phyloP scores from a whole-genome alignment of 2,797 vertebrate genomes.

The Bucorvus abyssinicus region DNA sequence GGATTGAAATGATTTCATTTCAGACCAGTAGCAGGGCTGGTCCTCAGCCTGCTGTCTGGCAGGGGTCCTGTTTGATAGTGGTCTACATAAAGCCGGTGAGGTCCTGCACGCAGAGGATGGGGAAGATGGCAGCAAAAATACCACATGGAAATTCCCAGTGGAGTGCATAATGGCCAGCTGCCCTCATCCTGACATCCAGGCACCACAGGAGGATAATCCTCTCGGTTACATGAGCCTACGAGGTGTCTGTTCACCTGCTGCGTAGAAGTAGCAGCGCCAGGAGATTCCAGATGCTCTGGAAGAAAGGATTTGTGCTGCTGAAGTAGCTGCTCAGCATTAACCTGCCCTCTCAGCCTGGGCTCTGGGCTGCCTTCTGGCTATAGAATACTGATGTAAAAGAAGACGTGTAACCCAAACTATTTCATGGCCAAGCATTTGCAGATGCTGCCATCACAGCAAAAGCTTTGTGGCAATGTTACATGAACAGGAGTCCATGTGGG shows the following conservation, averaged over 20 bases:
- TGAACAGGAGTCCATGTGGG: accelerated
- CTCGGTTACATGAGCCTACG: background rate
- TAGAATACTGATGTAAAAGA: background rate
- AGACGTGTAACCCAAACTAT: background rate
- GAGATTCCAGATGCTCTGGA: background rate
- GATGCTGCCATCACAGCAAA: background rate
- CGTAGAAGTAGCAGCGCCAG: background rate
- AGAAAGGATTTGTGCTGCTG: background rate
- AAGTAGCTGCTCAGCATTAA: background rate
- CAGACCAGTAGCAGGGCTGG: background rate
- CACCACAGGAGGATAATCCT: background rate
- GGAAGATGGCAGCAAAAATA: background rate
- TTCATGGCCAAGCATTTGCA: background rate
- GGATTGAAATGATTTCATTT: background rate
- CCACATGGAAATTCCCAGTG: background rate
- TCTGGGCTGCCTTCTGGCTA: background rate
- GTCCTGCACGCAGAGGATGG: background rate
- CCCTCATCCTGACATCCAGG: background rate
- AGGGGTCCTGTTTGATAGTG: background rate
- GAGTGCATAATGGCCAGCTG: background rate
- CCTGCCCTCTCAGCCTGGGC: background rate
- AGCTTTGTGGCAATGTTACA: background rate
- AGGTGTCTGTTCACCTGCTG: background rate
- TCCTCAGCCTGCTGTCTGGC: background rate
- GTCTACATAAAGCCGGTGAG: background rate